phyloP scores from a whole-genome alignment of 1,140 invertebrate species.

The Pseudobourletiella spinata region DNA sequence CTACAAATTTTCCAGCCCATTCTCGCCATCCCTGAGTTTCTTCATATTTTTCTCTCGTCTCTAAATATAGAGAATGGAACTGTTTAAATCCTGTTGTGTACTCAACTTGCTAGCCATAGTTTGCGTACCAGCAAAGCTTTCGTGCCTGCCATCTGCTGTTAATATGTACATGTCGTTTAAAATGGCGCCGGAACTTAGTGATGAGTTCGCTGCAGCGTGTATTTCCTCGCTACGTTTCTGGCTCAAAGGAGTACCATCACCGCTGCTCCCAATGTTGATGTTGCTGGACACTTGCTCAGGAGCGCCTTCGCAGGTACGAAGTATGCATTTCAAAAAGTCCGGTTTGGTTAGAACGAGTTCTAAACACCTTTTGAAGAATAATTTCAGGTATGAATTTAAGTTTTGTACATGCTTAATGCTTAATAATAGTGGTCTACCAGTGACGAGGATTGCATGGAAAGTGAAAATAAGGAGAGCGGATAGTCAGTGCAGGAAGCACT shows the following conservation, averaged over 20 bases:
- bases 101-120: not conserved
- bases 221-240: not conserved
- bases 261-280: no score
- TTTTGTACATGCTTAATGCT: no score
- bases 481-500: no score
- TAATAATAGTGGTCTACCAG: no score
- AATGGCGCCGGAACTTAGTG: not conserved
- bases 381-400: no score
- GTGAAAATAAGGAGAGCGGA: no score
- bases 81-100: not conserved
- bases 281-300: not conserved
- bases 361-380: no score
- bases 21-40: not conserved
- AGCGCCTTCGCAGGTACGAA: not conserved
- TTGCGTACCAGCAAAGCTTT: not conserved
- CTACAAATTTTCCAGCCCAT: constrained; percentile 1
- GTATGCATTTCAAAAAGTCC: not conserved
- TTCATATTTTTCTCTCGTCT: not conserved
- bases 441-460: no score
- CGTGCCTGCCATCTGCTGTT: not conserved
- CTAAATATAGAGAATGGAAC: not conserved
- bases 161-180: not conserved
- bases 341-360: not conserved
- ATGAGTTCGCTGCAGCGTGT: not conserved
- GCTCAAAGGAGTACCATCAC: not conserved